Percentiles rank a stretch among this genome's conserved stretches.
These are phyloP conservation scores for Nemurella pictetii DNA, from an alignment of 2,888 invertebrate species.

Conservation along the genomic window DNA sequence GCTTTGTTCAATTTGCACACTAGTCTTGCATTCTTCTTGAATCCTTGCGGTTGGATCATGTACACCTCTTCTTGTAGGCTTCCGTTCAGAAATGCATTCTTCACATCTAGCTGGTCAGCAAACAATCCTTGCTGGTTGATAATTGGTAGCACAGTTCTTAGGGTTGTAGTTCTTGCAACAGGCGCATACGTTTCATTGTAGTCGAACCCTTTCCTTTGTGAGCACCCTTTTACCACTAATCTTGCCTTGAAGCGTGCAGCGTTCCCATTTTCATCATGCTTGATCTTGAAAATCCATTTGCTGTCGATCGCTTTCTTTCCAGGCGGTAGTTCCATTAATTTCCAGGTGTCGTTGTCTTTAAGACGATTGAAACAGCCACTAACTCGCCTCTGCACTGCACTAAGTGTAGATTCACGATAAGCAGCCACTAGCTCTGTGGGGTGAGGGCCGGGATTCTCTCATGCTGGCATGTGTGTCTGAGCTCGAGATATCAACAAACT, in stretches of 20 bases:
- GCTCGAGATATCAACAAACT: no score
- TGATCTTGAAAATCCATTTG: slow-evolving; percentile 45
- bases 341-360: slow-evolving; percentile 43
- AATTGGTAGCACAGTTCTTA: slow-evolving; percentile 31
- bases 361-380: no score
- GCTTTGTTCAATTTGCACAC: slow-evolving; percentile 45
- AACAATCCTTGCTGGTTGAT: not conserved
- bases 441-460: no score
- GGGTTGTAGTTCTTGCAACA: slow-evolving; percentile 33
- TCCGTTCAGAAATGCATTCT: slow-evolving; percentile 35
- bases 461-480: no score
- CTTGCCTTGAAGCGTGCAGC: slow-evolving; percentile 44
- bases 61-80: no score
- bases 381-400: no score
- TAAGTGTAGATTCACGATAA: no score
- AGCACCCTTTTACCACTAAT: slow-evolving; percentile 44
- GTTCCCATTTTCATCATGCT: slow-evolving; percentile 40
- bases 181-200: slow-evolving; percentile 38
- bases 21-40: not conserved
- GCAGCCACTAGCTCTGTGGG: no score
- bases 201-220: slow-evolving; percentile 39
- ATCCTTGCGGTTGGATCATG: slow-evolving; percentile 42
- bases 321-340: slow-evolving; percentile 38
- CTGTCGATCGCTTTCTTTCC: slow-evolving; percentile 40
- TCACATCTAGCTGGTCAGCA: slow-evolving; percentile 36